These are phyloP conservation scores for Atta cephalotes DNA, from an alignment of 1,140 invertebrate species.

Conservation along the genomic window DNA sequence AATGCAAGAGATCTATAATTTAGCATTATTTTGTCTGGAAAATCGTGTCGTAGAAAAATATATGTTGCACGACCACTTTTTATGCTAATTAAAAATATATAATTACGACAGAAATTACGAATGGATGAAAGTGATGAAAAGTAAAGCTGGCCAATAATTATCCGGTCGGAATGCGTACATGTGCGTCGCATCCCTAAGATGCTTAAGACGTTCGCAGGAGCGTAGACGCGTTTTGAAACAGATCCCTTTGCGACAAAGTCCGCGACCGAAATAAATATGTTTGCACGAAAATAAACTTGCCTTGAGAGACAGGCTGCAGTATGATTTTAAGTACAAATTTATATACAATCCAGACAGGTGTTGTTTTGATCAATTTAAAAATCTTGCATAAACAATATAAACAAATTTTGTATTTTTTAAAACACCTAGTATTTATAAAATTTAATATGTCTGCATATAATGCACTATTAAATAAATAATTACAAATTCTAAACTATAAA, in stretches of 20 bases:
- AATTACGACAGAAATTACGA: no score
- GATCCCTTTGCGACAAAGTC: slow-evolving; percentile 57
- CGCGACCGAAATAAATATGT: slow-evolving; percentile 60
- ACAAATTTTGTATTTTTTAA: slow-evolving; percentile 4
- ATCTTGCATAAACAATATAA: background rate
- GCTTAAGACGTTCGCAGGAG: slow-evolving; percentile 65
- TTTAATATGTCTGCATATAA: background rate
- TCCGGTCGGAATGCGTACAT: slow-evolving; percentile 55
- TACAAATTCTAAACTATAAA: background rate
- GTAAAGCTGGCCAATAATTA: slow-evolving; percentile 66
- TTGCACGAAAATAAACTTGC: slow-evolving; percentile 55
- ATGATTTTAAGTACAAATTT: slow-evolving; percentile 31
- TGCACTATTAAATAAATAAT: background rate
- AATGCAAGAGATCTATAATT: background rate
- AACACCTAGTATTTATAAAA: slow-evolving; percentile 4
- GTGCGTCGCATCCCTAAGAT: slow-evolving; percentile 75
- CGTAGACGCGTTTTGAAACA: slow-evolving; percentile 65
- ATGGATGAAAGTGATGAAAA: background rate
- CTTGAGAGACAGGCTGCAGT: background rate
- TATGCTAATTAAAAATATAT: background rate
- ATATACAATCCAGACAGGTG: background rate
- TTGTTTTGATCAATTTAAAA: background rate
- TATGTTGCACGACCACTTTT: background rate
- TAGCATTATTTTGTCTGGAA: background rate
- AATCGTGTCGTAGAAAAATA: background rate